phyloP scores from a whole-genome alignment of 2,888 invertebrate genomes.

The Linnaemya tessellans region DNA sequence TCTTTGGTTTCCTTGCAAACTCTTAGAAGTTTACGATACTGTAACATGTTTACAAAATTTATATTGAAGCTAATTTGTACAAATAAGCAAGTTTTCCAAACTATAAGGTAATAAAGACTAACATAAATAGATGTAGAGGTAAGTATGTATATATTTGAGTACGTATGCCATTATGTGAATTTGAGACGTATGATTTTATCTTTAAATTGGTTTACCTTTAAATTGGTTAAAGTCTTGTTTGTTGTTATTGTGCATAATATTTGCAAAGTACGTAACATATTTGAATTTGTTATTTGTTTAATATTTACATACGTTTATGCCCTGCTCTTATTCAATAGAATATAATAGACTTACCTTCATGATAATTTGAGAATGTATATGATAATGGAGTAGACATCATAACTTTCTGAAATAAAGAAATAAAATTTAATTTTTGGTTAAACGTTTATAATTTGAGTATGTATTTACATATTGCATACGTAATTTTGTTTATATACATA shows the following conservation, averaged over 20 bases:
- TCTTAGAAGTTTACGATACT: not conserved
- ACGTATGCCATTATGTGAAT: not conserved
- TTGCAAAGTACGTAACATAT: not conserved
- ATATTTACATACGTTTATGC: not conserved
- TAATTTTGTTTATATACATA: too few species aligned
- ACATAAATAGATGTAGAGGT: not conserved
- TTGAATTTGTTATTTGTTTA: not conserved
- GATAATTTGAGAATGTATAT: slow-evolving; percentile 32
- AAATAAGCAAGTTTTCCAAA: not conserved
- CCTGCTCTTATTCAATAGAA: not conserved
- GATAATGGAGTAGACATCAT: slow-evolving; percentile 8
- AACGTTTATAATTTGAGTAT: not conserved
- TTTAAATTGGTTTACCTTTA: slow-evolving; percentile 36
- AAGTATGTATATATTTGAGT: not conserved
- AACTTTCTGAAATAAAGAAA: slow-evolving; percentile 26
- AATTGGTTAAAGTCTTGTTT: slow-evolving; percentile 36
- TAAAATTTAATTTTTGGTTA: not conserved
- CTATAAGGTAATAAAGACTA: too few species aligned
- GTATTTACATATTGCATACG: not conserved
- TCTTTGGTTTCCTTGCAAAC: not conserved
- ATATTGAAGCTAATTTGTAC: slow-evolving; percentile 58
- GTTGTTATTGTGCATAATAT: not conserved
- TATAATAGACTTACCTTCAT: slow-evolving; percentile 56
- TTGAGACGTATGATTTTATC: slow-evolving; percentile 42
- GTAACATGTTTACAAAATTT: slow-evolving; percentile 27